These are phyloP conservation scores for Odontomachus brunneus DNA, from an alignment of 1,140 invertebrate species.

Conservation along the genomic window DNA sequence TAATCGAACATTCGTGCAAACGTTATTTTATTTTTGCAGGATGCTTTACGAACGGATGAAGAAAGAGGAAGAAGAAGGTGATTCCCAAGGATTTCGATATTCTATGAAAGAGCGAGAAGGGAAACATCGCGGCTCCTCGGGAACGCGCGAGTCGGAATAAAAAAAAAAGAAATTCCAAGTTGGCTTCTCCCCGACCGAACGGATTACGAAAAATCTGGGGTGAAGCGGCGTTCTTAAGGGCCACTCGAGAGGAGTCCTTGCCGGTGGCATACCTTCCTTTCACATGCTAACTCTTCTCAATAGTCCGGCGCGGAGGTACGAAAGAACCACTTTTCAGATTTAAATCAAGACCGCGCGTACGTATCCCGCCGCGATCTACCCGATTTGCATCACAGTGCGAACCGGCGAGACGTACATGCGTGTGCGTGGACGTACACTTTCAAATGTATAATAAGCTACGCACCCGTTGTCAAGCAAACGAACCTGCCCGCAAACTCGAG, in stretches of 20 bases:
- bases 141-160: slow-evolving; percentile 33
- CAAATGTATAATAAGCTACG: slow-evolving; percentile 21
- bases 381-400: slow-evolving; percentile 69
- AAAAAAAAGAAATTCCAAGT: slow-evolving; percentile 37
- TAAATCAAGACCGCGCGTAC: slow-evolving; percentile 67
- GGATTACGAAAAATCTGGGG: slow-evolving; percentile 53
- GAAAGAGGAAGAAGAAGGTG: neutral
- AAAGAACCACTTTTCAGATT: slow-evolving; percentile 71
- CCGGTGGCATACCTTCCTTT: slow-evolving; percentile 53
- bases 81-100: neutral
- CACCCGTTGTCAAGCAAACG: slow-evolving; percentile 26
- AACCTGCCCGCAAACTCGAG: slow-evolving; percentile 36
- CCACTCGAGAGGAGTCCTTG: slow-evolving; percentile 39
- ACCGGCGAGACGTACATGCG: slow-evolving; percentile 29
- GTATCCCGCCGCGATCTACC: slow-evolving; percentile 46
- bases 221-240: slow-evolving; percentile 54
- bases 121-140: neutral
- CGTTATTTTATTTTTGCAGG: no score
- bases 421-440: slow-evolving; percentile 23
- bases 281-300: slow-evolving; percentile 65
- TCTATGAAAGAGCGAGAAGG: slow-evolving; percentile 5
- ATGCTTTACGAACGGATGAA: no score
- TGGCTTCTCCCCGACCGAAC: slow-evolving; percentile 37
- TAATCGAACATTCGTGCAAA: no score
- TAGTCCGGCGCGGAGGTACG: slow-evolving; percentile 32